Evolutionary conservation across 2,113 vertebrate species (phyloP), one percentile per base, ranked within the genome.

Genomic region (Mesembrinibis cayennensis): DNA sequence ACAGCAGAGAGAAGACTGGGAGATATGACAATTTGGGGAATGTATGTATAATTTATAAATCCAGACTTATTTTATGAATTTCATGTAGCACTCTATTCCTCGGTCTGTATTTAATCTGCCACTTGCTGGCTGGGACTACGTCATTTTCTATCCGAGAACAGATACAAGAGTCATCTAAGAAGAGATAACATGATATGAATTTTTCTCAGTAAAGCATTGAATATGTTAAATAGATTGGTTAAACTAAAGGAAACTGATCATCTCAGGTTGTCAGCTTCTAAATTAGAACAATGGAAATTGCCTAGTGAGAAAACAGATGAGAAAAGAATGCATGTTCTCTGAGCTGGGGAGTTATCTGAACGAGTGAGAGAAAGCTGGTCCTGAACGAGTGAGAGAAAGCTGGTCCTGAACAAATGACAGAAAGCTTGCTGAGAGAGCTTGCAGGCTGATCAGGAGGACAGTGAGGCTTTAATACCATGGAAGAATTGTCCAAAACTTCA

Each of bases 11-110:
- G 73, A 59, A 90, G 88, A 89, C 40, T 47, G 80, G 88, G 94
- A 95, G 85, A 87, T 66, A 44, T 52, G 86, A 93, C 76, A 89
- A 86, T 96, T 92, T 93, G 67, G 85, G 45, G 16, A 94, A 89
- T 44, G 59, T 76, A 95, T 96, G 91, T 96, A 93, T 93, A 95
- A 96, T 96, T 97, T 94, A 97, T 95, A 95, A 97, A 90, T 90
- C 40, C 72, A 87, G 89, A 93, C 55, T 95, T 92, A 87, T 86
- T 93, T 92, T 89, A 93, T 96, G 86, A 95, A 95, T 95, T 93
- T 89, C 61, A 34, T 86, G 90, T 88, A 50, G n/a, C 59, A 76
- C 71, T 92, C 71, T 50, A 32, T 78, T 76, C 55, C 88, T 93
- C 1, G 0, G 62, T 38, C 71, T 93, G 67, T 86, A 59, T 96